Percentiles rank a stretch among this genome's conserved stretches.
Conservation (phyloP, 2,888 invertebrate genomes). For the Eilema griseolum region DNA sequence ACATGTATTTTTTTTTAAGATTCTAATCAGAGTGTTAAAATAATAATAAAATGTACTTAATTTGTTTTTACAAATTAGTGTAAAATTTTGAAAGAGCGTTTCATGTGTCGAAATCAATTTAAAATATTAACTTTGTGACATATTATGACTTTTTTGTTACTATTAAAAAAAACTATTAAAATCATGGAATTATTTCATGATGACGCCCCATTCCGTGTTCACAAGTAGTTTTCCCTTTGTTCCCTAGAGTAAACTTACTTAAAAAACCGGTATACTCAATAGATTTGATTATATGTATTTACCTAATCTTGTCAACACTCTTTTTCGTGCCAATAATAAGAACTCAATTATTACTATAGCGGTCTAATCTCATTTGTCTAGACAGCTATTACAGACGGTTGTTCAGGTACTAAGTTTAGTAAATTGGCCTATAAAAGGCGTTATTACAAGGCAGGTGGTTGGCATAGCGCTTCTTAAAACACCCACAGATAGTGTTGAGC, state of each 20-base stretch:
- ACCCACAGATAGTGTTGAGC: slow-evolving; percentile 16
- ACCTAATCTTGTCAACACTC: background rate
- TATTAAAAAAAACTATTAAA: too few species aligned
- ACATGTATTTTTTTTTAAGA: slow-evolving; percentile 3
- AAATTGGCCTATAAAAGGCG: background rate
- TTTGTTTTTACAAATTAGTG: too few species aligned
- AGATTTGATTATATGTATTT: too few species aligned
- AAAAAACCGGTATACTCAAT: background rate
- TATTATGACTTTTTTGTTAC: too few species aligned
- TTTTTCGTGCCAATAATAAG: background rate
- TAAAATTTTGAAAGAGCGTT: too few species aligned
- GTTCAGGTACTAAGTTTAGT: background rate
- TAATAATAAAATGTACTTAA: too few species aligned
- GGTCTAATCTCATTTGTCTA: background rate
- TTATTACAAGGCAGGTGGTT: slow-evolving; percentile 18
- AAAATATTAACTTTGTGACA: too few species aligned
- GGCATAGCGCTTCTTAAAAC: slow-evolving; percentile 13
- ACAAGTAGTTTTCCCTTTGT: background rate
- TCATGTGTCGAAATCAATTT: too few species aligned
- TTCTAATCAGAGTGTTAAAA: background rate
- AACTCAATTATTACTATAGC: background rate
- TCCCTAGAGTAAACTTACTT: background rate
- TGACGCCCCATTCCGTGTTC: background rate
- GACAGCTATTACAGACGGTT: slow-evolving; percentile 3
- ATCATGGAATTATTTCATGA: too few species aligned